Percentiles rank a stretch among this genome's conserved stretches.
phyloP scores from a whole-genome alignment of 37 sponge, comb jelly and placozoan genomes.

The Chondrosia reniformis region DNA sequence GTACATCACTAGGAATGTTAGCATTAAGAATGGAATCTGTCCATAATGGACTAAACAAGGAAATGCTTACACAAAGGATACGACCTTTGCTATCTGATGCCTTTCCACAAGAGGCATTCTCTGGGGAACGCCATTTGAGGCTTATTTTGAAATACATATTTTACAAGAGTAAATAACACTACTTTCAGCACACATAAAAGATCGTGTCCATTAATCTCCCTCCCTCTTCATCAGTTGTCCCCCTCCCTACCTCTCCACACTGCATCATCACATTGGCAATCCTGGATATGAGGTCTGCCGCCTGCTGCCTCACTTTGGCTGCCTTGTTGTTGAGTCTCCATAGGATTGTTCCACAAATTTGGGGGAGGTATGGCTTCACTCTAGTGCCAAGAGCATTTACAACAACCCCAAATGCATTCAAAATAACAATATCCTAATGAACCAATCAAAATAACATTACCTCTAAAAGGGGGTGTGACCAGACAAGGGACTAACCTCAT shows the following conservation, averaged over 20 bases:
- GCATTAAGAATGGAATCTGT: too few relatives aligned
- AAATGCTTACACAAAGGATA: too few relatives aligned
- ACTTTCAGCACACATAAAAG: neutral
- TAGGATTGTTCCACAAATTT: slow-evolving; percentile 97
- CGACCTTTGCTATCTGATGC: too few relatives aligned
- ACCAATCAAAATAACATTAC: neutral
- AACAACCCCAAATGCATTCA: slow-evolving; percentile 97
- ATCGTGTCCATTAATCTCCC: neutral
- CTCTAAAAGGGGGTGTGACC: neutral
- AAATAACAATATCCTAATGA: slow-evolving; percentile 86
- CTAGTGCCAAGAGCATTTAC: slow-evolving; percentile 91
- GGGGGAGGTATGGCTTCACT: slow-evolving; percentile 97
- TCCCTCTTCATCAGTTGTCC: neutral
- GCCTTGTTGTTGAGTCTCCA: slow-evolving; percentile 97
- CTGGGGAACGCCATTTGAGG: neutral
- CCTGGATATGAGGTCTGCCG: slow-evolving; percentile 94
- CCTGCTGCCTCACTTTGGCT: slow-evolving; percentile 97
- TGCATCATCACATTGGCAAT: slow-evolving; percentile 92
- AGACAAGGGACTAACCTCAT: slow-evolving; percentile 37
- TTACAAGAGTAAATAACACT: neutral
- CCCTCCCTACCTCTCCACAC: slow-evolving; percentile 76
- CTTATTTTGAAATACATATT: neutral
- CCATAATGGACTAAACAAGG: too few relatives aligned
- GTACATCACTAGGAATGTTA: too few relatives aligned
- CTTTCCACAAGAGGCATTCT: neutral